Evolutionary conservation across 2,797 vertebrate genomes (phyloP).

Genomic region (Arrhamphus sclerolepis): DNA sequence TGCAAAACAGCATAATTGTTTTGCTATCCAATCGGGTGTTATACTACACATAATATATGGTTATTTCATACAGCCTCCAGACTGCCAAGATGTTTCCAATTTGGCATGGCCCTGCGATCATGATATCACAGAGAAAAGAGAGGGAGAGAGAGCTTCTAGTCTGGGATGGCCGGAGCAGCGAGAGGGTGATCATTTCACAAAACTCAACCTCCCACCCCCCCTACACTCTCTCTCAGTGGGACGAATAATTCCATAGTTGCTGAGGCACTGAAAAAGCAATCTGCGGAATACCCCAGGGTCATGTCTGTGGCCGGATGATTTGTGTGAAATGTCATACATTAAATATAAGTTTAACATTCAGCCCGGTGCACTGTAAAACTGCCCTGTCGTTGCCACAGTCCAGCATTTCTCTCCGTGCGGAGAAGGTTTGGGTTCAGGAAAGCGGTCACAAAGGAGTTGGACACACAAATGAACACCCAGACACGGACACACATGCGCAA

Average conservation of each 20-base stretch:
- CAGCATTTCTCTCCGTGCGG: slow-evolving; percentile 73
- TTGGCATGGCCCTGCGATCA: slow-evolving; percentile 85
- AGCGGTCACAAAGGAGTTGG: slow-evolving; percentile 80
- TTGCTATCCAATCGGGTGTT: slow-evolving; percentile 82
- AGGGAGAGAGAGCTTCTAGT: slow-evolving; percentile 72
- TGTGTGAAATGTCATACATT: slow-evolving; percentile 91
- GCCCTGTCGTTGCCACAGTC: slow-evolving; percentile 80
- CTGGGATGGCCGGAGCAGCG: slow-evolving; percentile 80
- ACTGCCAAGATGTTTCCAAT: slow-evolving; percentile 89
- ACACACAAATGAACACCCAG: slow-evolving; percentile 59
- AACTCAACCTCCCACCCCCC: slow-evolving; percentile 77
- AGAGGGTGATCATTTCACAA: slow-evolving; percentile 82
- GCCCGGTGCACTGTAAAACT: slow-evolving; percentile 85
- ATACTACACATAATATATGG: slow-evolving; percentile 85
- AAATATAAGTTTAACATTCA: slow-evolving; percentile 91
- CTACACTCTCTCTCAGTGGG: slow-evolving; percentile 74
- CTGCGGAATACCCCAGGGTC: slow-evolving; percentile 88
- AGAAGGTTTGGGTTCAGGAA: slow-evolving; percentile 80
- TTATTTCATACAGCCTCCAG: slow-evolving; percentile 86
- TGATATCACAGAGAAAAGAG: slow-evolving; percentile 82
- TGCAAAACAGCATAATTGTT: slow-evolving; percentile 84
- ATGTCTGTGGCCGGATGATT: slow-evolving; percentile 88
- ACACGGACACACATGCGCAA: slow-evolving; percentile 23
- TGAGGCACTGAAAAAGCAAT: slow-evolving; percentile 90
- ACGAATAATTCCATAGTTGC: slow-evolving; percentile 89